Evolutionary conservation across 2,797 vertebrate species (phyloP), one percentile per base, ranked within the genome.

Genomic region (Bucorvus abyssinicus): DNA sequence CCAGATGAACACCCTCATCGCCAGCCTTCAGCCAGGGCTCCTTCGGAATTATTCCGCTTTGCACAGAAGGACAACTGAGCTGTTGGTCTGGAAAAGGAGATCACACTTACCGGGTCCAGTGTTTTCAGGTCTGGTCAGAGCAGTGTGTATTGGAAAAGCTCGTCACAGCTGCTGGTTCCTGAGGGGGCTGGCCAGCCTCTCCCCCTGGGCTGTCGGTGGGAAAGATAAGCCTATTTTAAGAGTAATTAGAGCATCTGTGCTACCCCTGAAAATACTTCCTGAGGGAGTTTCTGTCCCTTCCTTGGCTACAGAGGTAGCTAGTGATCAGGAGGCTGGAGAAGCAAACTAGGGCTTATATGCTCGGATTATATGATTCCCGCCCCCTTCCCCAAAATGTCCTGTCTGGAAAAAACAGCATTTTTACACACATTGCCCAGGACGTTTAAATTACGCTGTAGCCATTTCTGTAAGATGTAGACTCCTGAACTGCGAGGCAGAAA

Each of bases 161-260:
- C 5, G 1, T 75, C 63, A 63, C 95, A 93, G 67, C 86, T 84
- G 77, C 60, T 1, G 2, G 61, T 78, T 74, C 83, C 70, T 81
- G 77, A 13, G 3, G 2, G 65, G 52, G 60, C 50, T 2, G 1
- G 70, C 36, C 80, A 93, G 42, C 47, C 88, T 59, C 44, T 60
- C 24, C 45, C 75, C 60, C 69, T 50, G 55, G 36, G 88, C 67
- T 1, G 0, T 63, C 0, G 0, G 40, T 17, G 69, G 86, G 30
- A 78, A 34, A 92, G 94, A 87, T 23, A 96, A 70, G 59, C 23
- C 63, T 87, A 30, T 94, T 79, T 95, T 90, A 95, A 90, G 80
- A 82, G 93, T 32, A 84, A 69, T 97, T 96, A 97, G 96, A 97
- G 59, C 70, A 87, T 67, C 80, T 70, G 30, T 95, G 95, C 47